A percentile compares a stretch with the other conserved stretches of the same genome.
These are phyloP conservation scores for Pholis gunnellus DNA, from an alignment of 2,113 vertebrate species.

Conservation along the genomic window DNA sequence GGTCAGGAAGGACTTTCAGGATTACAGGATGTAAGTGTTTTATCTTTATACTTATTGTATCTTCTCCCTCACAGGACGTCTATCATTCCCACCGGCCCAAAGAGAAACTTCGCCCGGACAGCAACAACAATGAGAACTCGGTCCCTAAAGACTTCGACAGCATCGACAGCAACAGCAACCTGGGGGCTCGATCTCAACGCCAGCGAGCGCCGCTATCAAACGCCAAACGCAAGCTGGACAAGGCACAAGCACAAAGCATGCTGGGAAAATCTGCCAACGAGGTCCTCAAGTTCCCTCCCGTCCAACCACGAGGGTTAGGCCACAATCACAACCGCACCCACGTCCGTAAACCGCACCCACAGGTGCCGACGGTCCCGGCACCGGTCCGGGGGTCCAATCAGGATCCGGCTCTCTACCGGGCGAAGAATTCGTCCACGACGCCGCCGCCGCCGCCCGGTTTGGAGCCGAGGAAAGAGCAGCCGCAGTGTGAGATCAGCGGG, in stretches of 20 bases:
- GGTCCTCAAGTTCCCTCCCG: conserved; percentile 68
- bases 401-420: not conserved
- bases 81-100: conserved; percentile 89
- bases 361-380: conserved; percentile 34
- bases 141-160: conserved; percentile 95
- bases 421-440: conserved; percentile 50
- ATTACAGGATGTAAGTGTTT: not conserved
- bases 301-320: not conserved
- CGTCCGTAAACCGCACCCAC: conserved; percentile 31
- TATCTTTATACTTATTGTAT: not conserved
- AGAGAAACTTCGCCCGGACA: conserved; percentile 88
- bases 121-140: conserved; percentile 94
- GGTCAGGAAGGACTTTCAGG: not conserved
- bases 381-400: conserved; percentile 30
- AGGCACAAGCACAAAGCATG: conserved; percentile 51
- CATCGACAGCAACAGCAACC: conserved; percentile 92
- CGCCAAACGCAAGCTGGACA: conserved; percentile 82
- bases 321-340: conserved; percentile 51
- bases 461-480: conserved; percentile 77
- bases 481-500: conserved; percentile 90
- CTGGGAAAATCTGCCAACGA: conserved; percentile 83
- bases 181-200: conserved; percentile 86
- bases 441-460: conserved; percentile 38
- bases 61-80: conserved; percentile 79
- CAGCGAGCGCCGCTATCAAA: conserved; percentile 74